Percentiles rank a stretch among this genome's conserved stretches.
phyloP scores from a whole-genome alignment of 2,113 vertebrate genomes.

The Struthio camelus region DNA sequence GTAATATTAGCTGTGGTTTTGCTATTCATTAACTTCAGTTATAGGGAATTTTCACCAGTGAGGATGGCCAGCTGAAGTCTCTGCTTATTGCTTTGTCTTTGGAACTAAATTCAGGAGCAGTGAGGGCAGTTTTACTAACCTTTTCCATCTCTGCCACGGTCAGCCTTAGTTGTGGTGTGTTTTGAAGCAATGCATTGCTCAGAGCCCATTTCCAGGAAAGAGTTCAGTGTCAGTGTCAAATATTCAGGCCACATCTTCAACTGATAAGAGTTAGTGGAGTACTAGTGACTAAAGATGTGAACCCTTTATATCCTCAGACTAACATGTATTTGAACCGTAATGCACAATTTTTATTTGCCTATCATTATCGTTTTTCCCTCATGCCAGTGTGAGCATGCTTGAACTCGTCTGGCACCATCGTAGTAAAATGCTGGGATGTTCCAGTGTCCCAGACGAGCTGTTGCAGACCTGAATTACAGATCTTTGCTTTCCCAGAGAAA shows the following conservation, averaged over 20 bases:
- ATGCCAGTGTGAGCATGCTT: background rate
- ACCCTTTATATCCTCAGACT: background rate
- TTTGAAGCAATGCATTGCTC: background rate
- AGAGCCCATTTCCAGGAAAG: background rate
- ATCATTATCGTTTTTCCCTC: background rate
- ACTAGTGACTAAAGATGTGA: background rate
- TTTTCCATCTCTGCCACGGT: background rate
- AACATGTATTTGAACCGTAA: background rate
- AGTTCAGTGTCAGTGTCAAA: background rate
- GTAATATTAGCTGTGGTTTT: background rate
- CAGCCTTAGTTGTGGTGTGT: background rate
- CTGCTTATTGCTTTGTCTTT: background rate
- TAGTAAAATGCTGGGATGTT: background rate
- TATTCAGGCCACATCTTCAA: background rate
- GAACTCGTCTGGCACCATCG: background rate
- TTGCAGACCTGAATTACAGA: background rate
- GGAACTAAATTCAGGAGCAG: background rate
- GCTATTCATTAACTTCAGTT: background rate
- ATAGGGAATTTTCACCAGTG: background rate
- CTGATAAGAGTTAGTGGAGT: background rate
- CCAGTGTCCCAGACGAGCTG: background rate
- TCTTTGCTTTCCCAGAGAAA: background rate
- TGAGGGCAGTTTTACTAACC: background rate
- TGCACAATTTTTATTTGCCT: background rate
- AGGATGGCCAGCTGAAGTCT: background rate